These are phyloP conservation scores for Allolobophora icterica DNA, from an alignment of 2,888 invertebrate genomes.

Conservation along the genomic window DNA sequence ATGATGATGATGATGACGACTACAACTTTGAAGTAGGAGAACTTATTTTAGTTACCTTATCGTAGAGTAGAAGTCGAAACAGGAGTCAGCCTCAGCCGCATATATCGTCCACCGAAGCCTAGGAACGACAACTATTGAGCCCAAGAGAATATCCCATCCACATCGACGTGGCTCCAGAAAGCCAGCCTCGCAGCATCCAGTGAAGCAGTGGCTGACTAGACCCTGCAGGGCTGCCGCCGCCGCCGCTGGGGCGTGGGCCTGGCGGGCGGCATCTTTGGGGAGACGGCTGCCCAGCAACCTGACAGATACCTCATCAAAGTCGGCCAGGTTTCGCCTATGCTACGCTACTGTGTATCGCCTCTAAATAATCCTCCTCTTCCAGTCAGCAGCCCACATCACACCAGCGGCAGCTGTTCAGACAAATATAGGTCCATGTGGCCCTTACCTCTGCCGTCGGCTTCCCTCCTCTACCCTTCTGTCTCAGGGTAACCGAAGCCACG, in stretches of 20 bases:
- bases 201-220: not conserved
- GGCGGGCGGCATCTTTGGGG: not conserved
- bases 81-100: not conserved
- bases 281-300: not conserved
- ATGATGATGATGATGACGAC: not conserved
- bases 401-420: not conserved
- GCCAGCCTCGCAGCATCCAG: not conserved
- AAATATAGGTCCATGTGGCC: not conserved
- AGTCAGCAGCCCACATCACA: not conserved
- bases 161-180: not conserved
- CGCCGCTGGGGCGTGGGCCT: not conserved
- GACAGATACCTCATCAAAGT: conserved; percentile 1
- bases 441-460: not conserved
- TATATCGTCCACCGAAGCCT: conserved; percentile 14
- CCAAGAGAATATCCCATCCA: not conserved
- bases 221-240: not conserved
- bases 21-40: not conserved
- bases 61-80: conserved; percentile 24
- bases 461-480: not conserved
- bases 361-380: conserved; percentile 12
- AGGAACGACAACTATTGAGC: not conserved
- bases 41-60: not conserved
- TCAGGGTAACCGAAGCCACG: not conserved
- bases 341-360: not conserved
- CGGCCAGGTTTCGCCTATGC: not conserved